Evolutionary conservation across 2,113 vertebrate species (phyloP), one percentile per base, ranked within the genome.

Genomic region (Ophiodon elongatus): DNA sequence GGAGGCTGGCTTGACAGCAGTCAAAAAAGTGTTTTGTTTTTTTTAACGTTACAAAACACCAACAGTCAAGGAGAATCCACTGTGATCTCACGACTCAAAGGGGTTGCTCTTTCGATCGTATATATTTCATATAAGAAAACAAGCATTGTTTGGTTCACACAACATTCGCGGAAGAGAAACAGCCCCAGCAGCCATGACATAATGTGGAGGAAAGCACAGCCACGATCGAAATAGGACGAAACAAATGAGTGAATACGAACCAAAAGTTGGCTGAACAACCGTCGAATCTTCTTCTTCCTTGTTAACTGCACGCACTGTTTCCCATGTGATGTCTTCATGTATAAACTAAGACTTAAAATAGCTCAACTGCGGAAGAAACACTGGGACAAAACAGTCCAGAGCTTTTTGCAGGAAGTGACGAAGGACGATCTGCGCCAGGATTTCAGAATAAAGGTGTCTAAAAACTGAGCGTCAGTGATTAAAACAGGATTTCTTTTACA

Each of bases 371-470:
- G 7, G 43, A 50, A 23, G 6, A 47, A 47, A 47, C 45, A 19
- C 17, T 47, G 45, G 15, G 45, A 47, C 15, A 1, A 41, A 13
- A 19, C 17, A 4, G 41, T 7, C 8, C 15, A 10, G 6, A 27
- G 7, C 35, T 54, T 10, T 13, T 7, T 13, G 27, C 56, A 47
- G 45, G 45, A 47, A 19, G 45, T 47, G 45, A 47, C 5, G 45
- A 47, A 17, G 17, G 6, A 47, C 45, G 4, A 47, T 47, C 45
- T 21, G 45, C 45, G 45, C 5, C 8, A 19, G 5, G 3, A 50
- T 43, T 69, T 82, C 80, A 63, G 62, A 82, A 76, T 82, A 76
- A 70, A 54, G 56, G 68, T 17, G 5, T 54, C 21, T 14, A 25
- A 17, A 6, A 29, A 29, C 13, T 60, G 25, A 41, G 25, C 8